These are phyloP conservation scores for Pentamera pediparva DNA, from an alignment of 53 echinoderm and acorn worm genomes.

Conservation along the genomic window DNA sequence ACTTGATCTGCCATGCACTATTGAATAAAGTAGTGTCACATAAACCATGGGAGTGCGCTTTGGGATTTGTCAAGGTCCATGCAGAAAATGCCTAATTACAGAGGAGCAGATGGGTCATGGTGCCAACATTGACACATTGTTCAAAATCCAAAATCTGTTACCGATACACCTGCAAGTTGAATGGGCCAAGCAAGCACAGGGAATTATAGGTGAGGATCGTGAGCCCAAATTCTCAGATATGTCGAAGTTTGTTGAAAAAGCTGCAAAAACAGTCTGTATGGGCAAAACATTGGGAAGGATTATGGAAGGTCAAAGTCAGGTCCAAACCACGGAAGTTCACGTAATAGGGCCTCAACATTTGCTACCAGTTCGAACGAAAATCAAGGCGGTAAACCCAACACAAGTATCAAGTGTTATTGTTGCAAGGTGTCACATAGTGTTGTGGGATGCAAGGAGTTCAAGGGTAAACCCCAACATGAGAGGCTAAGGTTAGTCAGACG, in stretches of 20 bases:
- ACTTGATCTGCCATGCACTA: slow-evolving; percentile 13
- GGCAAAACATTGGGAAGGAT: slow-evolving; percentile 16
- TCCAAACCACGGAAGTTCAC: neutral
- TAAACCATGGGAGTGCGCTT: slow-evolving; percentile 24
- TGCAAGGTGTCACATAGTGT: neutral
- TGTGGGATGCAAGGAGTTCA: neutral
- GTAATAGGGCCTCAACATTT: neutral
- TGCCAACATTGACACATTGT: slow-evolving; percentile 28
- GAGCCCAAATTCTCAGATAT: slow-evolving; percentile 34
- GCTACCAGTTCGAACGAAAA: no score
- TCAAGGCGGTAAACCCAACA: no score
- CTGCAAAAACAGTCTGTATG: slow-evolving; percentile 36
- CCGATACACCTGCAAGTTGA: slow-evolving; percentile 26
- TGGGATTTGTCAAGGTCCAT: slow-evolving; percentile 29
- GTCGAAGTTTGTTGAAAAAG: slow-evolving; percentile 34
- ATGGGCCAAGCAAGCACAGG: slow-evolving; percentile 26
- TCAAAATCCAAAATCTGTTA: slow-evolving; percentile 24
- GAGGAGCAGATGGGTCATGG: slow-evolving; percentile 20
- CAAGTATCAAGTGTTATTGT: no score
- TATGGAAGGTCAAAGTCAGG: neutral
- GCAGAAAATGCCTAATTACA: slow-evolving; percentile 19
- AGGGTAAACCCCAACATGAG: slow-evolving; percentile 6
- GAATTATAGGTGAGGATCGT: neutral
- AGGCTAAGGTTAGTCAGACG: slow-evolving; percentile 19
- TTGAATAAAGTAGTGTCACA: slow-evolving; percentile 21